Conservation (phyloP, 2,888 invertebrate species). For the Gymnoscelis rufifasciata region DNA sequence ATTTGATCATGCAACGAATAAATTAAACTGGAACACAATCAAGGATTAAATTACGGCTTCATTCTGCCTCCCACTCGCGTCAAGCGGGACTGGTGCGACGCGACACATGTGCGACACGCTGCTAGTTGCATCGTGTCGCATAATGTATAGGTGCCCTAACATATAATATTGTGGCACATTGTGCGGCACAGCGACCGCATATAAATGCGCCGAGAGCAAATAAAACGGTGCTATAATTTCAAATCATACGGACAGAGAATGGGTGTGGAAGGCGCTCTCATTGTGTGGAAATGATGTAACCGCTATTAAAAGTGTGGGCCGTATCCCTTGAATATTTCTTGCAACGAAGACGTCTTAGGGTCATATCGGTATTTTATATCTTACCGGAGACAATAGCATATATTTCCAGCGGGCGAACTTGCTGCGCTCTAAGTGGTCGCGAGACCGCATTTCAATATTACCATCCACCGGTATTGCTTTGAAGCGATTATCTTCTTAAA, state of each 20-base stretch:
- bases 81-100: constrained; percentile 39
- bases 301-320: constrained; percentile 79
- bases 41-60: constrained; percentile 76
- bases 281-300: constrained; percentile 80
- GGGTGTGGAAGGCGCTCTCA: constrained; percentile 79
- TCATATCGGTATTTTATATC: constrained; percentile 79
- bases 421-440: constrained; percentile 59
- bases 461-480: constrained; percentile 40
- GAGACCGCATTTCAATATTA: constrained; percentile 58
- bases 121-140: constrained; percentile 27
- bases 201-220: constrained; percentile 77
- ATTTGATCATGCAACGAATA: constrained; percentile 74
- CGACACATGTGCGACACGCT: constrained; percentile 65
- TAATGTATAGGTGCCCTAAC: constrained; percentile 66
- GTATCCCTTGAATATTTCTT: constrained; percentile 79
- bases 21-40: constrained; percentile 76
- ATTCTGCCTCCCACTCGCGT: constrained; percentile 68
- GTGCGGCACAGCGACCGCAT: constrained; percentile 71
- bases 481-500: constrained; percentile 46
- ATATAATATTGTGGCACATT: constrained; percentile 73
- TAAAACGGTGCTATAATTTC: constrained; percentile 80
- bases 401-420: constrained; percentile 72
- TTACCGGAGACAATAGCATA: constrained; percentile 74
- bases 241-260: constrained; percentile 80
- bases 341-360: constrained; percentile 76